Evolutionary conservation across 2,113 vertebrate genomes (phyloP), one percentile per base, ranked within the genome.

Genomic region (Otis tarda): DNA sequence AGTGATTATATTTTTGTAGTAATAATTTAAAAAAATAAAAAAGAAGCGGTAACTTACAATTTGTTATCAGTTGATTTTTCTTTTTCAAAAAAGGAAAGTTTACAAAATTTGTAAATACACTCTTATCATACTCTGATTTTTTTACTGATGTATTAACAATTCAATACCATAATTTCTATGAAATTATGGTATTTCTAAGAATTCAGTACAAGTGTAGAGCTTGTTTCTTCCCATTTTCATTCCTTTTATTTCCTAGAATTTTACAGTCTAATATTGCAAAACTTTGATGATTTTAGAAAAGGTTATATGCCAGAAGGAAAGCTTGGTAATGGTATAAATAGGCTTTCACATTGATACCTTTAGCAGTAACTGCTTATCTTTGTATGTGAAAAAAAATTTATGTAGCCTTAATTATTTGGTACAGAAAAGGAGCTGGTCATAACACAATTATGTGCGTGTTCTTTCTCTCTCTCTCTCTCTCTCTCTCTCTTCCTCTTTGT

Each of bases 11-110:
- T 6, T 69, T 88, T 83, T 83, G 8, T 5, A 57, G 12, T 4
- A 65, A 4, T 6, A 59, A 33, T 33, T 9, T 0, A 52, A 75
- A 69, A 55, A 3, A 19, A 43, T 45, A 39, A 49, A 14, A 13
- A 6, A 7, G 1, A 63, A n/a, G 2, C 4, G 39, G 4, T 37
- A 11, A 61, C 3, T 63, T 79, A 39, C 10, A 0, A 43, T 37
- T 78, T 82, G 7, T 30, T 41, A 18, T 57, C 5, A 49, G 37
- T 25, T 37, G 21, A 35, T 52, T 68, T 77, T 63, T 75, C 3
- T 63, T 84, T 73, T 49, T 47, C 12, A 20, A 9, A 84, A 22
- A 76, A 39, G 1, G 12, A 25, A 80, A 37, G 5, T 23, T 64
- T 79, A 55, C 9, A 4, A 43, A 37, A 74, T 49, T 77, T 59